These are phyloP conservation scores for Mesoligia furuncula DNA, from an alignment of 2,888 invertebrate species.

Conservation along the genomic window DNA sequence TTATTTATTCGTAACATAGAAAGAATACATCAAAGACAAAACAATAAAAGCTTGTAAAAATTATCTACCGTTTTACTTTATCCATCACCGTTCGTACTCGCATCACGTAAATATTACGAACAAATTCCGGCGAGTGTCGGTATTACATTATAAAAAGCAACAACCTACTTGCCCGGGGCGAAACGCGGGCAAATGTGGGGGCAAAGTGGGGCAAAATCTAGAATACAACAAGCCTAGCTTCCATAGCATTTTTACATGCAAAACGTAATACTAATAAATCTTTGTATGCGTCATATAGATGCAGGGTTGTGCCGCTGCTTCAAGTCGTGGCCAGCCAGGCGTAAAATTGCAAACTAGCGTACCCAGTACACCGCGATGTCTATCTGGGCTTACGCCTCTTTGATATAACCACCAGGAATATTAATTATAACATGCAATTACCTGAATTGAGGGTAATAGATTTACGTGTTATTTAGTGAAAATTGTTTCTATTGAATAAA, in stretches of 20 bases:
- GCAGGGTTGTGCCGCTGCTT: conserved; percentile 60
- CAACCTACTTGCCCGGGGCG: conserved; percentile 47
- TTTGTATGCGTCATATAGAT: conserved; percentile 68
- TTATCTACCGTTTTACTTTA: conserved; percentile 57
- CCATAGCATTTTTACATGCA: conserved; percentile 63
- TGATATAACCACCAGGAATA: conserved; percentile 54
- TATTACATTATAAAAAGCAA: conserved; percentile 61
- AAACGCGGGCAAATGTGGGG: conserved; percentile 44
- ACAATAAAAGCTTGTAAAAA: conserved; percentile 51
- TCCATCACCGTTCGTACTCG: conserved; percentile 53
- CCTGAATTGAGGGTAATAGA: conserved; percentile 46
- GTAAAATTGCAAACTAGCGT: conserved; percentile 74
- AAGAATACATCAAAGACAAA: conserved; percentile 53
- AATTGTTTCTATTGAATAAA: conserved; percentile 2
- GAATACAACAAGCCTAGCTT: conserved; percentile 52
- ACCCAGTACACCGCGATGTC: conserved; percentile 58
- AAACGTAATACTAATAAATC: conserved; percentile 71
- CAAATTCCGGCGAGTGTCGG: conserved; percentile 56
- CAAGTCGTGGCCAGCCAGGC: conserved; percentile 69
- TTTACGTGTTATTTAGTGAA: conserved; percentile 19
- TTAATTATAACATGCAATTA: conserved; percentile 60
- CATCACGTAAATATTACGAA: conserved; percentile 58
- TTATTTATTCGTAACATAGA: conserved; percentile 39
- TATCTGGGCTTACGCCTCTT: conserved; percentile 57
- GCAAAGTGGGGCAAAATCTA: conserved; percentile 58